Evolutionary conservation across 1,140 invertebrate species (phyloP), one percentile per base, ranked within the genome.

Genomic region (Xylocopa sonorina): DNA sequence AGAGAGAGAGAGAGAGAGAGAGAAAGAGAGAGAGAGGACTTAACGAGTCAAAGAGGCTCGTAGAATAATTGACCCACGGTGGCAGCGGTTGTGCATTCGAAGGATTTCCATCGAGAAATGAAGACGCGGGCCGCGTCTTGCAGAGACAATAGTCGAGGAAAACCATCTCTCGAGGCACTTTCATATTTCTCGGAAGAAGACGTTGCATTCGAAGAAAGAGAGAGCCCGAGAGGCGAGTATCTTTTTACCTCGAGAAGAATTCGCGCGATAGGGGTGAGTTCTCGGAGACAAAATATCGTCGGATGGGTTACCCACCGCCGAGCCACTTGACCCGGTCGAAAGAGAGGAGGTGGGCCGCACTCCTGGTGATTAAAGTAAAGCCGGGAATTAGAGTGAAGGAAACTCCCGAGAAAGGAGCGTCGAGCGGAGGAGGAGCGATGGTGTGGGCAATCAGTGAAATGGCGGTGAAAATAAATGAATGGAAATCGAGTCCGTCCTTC

Each of bases 381-480:
- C 88, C 85, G 78, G 83, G 89, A 90, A 89, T 90, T 89, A 88
- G 86, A 89, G 84, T 87, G 83, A 84, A 86, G 79, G 77, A 84
- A 80, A 79, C 75, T 73, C 66, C 69, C 34, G 41, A 57, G 24
- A 48, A 14, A 9, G 73, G 29, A 53, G 60, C 24, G 64, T 69
- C 63, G 64, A 51, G 32, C 74, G 29, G n/a, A 78, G 76, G 76
- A 81, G 79, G 68, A 78, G 76, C 68, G 78, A 34, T 34, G 48
- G 62, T 43, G 82, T 89, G 84, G n/a, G 89, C 89, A 91, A 91
- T 91, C 90, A 91, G 85, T 86, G 90, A 90, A 91, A 90, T 91
- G 90, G 89, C 89, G 87, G 89, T 84, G 89, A 88, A 91, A 90
- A 91, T 91, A 90, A 91, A 91, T 90, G 89, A 91, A 90, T 91